phyloP scores from a whole-genome alignment of 2,113 vertebrate species.

The Bufo gargarizans region DNA sequence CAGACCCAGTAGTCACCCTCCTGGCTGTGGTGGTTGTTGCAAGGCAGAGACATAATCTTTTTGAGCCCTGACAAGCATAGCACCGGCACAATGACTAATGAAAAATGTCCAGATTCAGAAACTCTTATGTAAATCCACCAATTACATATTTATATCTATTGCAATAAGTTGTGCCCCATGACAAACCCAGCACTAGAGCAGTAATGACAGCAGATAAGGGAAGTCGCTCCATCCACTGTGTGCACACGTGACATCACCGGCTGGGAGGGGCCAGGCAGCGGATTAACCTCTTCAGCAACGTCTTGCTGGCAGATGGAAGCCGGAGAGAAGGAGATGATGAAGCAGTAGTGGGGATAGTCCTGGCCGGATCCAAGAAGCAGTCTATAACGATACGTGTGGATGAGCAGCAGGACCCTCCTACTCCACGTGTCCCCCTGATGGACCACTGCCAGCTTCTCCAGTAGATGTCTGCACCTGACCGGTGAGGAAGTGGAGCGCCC shows the following conservation, averaged over 20 bases:
- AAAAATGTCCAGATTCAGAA: too few relatives aligned
- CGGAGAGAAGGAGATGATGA: neutral
- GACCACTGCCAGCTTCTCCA: neutral
- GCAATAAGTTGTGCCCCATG: too few relatives aligned
- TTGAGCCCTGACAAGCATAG: too few relatives aligned
- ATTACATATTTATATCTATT: too few relatives aligned
- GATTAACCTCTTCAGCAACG: neutral
- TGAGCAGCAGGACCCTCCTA: slow-evolving; percentile 26
- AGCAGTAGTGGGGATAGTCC: neutral
- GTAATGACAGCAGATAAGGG: neutral
- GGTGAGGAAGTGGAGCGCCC: neutral
- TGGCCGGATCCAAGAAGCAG: neutral
- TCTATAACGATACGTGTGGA: neutral
- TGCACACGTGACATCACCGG: neutral
- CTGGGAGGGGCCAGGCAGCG: neutral
- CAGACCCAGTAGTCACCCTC: too few relatives aligned
- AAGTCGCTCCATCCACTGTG: neutral
- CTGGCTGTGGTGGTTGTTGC: too few relatives aligned
- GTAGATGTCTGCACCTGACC: neutral
- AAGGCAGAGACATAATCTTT: too few relatives aligned
- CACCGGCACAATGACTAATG: too few relatives aligned
- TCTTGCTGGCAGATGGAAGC: neutral
- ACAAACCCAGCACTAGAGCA: too few relatives aligned
- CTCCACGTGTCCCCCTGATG: slow-evolving; percentile 28
- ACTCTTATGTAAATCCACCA: too few relatives aligned